These are phyloP conservation scores for Elegia similella DNA, from an alignment of 2,888 invertebrate genomes.

Conservation along the genomic window DNA sequence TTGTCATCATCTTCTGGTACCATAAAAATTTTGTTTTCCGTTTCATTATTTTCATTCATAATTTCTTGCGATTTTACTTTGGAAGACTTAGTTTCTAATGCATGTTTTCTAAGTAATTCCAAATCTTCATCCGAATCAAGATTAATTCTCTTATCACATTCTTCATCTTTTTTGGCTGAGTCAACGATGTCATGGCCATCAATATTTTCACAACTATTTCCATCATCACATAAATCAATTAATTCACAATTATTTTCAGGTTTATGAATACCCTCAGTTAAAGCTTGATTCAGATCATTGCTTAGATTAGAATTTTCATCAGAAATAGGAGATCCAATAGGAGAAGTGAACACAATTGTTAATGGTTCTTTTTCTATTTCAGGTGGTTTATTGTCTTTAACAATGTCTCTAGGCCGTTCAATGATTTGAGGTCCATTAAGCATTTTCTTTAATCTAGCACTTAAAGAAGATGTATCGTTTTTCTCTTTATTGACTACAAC, in stretches of 20 bases:
- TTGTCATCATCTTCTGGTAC: conserved; percentile 79
- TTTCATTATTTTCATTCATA: conserved; percentile 28
- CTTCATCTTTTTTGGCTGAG: conserved; percentile 31
- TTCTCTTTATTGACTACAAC: conserved; percentile 64
- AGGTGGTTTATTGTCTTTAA: conserved; percentile 28
- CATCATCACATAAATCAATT: conserved; percentile 48
- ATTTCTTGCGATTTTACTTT: conserved; percentile 40
- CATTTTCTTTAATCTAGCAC: conserved; percentile 68
- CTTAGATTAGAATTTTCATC: conserved; percentile 6
- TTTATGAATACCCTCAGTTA: conserved; percentile 14
- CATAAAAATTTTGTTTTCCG: conserved; percentile 33
- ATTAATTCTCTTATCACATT: conserved; percentile 29
- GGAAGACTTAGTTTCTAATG: conserved; percentile 64
- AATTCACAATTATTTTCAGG: conserved; percentile 32
- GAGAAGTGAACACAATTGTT: conserved; percentile 27
- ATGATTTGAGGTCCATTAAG: conserved; percentile 41
- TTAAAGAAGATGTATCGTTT: conserved; percentile 61
- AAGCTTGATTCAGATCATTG: background rate
- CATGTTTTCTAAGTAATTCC: conserved; percentile 67
- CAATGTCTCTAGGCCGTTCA: conserved; percentile 29
- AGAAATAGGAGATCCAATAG: conserved; percentile 26
- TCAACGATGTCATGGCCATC: conserved; percentile 37
- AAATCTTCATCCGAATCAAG: conserved; percentile 70
- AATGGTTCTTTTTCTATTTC: conserved; percentile 25
- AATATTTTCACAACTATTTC: conserved; percentile 23